Evolutionary conservation across 2,113 vertebrate species (phyloP), one percentile per base, ranked within the genome.

Genomic region (Bos indicus): DNA sequence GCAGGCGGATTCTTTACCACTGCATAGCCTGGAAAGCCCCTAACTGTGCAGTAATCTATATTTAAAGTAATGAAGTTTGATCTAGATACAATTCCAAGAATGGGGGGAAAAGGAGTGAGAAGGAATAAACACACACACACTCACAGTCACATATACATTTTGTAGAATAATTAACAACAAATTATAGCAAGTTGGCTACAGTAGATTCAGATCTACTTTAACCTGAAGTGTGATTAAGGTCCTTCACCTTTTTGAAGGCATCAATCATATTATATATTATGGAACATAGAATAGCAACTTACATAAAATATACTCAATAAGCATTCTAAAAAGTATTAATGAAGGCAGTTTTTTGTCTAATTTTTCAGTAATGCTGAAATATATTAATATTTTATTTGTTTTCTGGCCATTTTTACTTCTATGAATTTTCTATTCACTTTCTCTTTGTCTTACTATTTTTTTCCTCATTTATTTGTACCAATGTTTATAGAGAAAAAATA

Each of bases 261-360:
- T 89, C 33, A 78, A 54, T 33, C 8, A 28, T 62, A 8, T 36
- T 84, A 80, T n/a, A 21, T 36, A 77, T 52, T 89, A 48, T 26
- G 14, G 7, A 84, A 67, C 83, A 80, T 1, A 84, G 43, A 80
- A 52, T 1, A 59, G 3, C n/a, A 52, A 17, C 4, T 52, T 88
- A n/a, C 23, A 89, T 51, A 51, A 17, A 90, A 80, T 85, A 78
- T 14, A 80, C 26, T 84, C 26, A 59, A 51, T 57, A 71, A 71
- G 64, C 62, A 88, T 60, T 90, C 86, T 87, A 78, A 95, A 95
- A 94, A 91, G 88, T 33, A 16, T 36, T 78, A 88, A 64, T 64
- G 23, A 88, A 62, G 54, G n/a, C 7, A 90, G 8, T 88, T 83
- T 14, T 14, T 88, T 78, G 62, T 62, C 25, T 36, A 78, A 89